Base-by-base conservation (phyloP, 1,140 invertebrate species). In the Paramacrobiotus metropolitanus region DNA sequence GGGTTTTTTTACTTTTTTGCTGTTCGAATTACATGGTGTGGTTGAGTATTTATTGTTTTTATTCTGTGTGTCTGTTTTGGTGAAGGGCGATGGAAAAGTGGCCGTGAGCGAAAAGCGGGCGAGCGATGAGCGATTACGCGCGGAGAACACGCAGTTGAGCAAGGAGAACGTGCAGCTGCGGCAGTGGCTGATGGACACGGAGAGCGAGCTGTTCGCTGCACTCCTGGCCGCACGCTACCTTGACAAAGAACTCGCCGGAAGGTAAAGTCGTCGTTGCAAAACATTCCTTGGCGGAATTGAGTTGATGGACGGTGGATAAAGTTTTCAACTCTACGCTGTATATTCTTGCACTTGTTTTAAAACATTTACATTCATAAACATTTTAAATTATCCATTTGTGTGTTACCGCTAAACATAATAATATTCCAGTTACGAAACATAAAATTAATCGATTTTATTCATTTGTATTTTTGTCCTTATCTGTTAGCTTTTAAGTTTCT, bases 201-300 rank as follows among this genome's bases (percentile, higher is more conserved):
- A 87, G 67, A 82, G 82, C 31, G 86, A 89, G 74, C 79, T 88
- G 0, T 87, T 83, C 70, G 85, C 84, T 45, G 83, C 85, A 20
- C 78, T 83, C 67, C 72, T 89, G 61, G 84, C 85, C 21, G 84
- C 85, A 18, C 85, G 85, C 70, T 88, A 88, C 72, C 73, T 88
- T 60, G 85, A 88, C 68, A 88, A 88, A 71, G 85, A 87, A 71
- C 69, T 88, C 30, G 84, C 85, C 29, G 85, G 85, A 60, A 77
- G 79, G 79, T 80, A 40, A 40, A 40, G 4, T 40, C 21, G 29
- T 9, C 21, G 20, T 59, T 59, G 4, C 4, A 59, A 9, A 59
- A 59, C 29, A 59, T 59, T 4, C 9, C 29, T 59, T 59, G 4
- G 4, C 29, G 9, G 29, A 59, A 20, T 59, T 4, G 29, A n/a